Conservation (phyloP, 2,797 vertebrate genomes). For the Amblyraja radiata region DNA sequence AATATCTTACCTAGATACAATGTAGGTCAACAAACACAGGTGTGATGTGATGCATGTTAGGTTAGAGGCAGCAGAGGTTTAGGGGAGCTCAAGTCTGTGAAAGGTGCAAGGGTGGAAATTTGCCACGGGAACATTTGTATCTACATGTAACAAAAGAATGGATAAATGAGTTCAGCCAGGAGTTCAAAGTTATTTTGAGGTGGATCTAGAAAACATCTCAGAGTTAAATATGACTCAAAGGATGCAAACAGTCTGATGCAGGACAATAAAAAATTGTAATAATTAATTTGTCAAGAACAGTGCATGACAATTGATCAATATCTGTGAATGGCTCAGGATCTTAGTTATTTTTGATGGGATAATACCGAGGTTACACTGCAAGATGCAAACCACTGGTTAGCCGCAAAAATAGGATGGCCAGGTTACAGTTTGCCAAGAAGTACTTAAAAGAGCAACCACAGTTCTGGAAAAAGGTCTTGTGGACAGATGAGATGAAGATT, state of each 20-base stretch:
- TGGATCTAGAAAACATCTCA: not conserved
- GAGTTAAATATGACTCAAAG: not conserved
- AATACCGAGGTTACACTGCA: no score
- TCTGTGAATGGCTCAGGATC: not conserved
- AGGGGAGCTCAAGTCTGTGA: not conserved
- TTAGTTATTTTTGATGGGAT: not conserved
- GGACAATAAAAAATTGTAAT: not conserved
- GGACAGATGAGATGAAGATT: no score
- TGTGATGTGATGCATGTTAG: not conserved
- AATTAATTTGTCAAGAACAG: not conserved
- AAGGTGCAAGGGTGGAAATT: not conserved
- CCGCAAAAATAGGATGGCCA: no score
- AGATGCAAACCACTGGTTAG: no score
- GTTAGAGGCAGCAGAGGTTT: not conserved
- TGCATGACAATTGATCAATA: not conserved
- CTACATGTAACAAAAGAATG: not conserved
- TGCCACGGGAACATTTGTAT: not conserved
- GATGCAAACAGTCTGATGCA: not conserved
- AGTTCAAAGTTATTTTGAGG: not conserved
- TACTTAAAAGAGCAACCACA: no score
- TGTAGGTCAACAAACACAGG: not conserved
- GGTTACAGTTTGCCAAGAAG: no score
- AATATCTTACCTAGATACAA: not conserved
- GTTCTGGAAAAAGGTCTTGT: no score
- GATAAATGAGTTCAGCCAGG: not conserved